These are phyloP conservation scores for Mycetomoellerius zeteki DNA, from an alignment of 1,140 invertebrate genomes.

Conservation along the genomic window DNA sequence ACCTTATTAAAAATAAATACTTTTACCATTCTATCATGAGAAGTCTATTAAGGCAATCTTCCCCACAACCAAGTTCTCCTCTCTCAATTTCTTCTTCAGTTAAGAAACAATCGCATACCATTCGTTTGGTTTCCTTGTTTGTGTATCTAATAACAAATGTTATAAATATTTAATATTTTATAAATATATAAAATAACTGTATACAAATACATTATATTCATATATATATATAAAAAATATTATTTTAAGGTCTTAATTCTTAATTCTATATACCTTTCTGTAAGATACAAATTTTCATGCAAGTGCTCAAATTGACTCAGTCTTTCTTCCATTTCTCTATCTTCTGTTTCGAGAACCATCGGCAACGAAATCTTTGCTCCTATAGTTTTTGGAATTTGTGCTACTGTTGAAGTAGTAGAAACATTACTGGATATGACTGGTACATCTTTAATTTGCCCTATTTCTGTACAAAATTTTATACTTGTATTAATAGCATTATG, in stretches of 20 bases:
- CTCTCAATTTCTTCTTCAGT: slow-evolving; percentile 95
- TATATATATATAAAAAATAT: slow-evolving; percentile 19
- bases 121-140: slow-evolving; percentile 96
- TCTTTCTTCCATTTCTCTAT: slow-evolving; percentile 90
- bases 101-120: slow-evolving; percentile 98
- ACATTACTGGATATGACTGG: slow-evolving; percentile 43
- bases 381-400: slow-evolving; percentile 69
- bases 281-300: slow-evolving; percentile 94
- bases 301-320: slow-evolving; percentile 93
- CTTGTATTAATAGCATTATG: slow-evolving; percentile 72
- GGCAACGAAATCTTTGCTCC: slow-evolving; percentile 81
- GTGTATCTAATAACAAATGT: slow-evolving; percentile 87
- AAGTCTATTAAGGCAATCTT: slow-evolving; percentile 98
- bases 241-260: not conserved
- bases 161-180: slow-evolving; percentile 45
- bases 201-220: not conserved
- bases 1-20: slow-evolving; percentile 65
- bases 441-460: slow-evolving; percentile 50
- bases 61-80: slow-evolving; percentile 96
- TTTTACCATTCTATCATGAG: slow-evolving; percentile 99
- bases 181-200: not conserved
- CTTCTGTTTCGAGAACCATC: slow-evolving; percentile 80
- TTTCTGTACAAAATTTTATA: slow-evolving; percentile 57
- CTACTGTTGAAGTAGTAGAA: slow-evolving; percentile 35
- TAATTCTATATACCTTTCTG: slow-evolving; percentile 88